These are phyloP conservation scores for Urocynchramus pylzowi DNA, from an alignment of 2,113 vertebrate species.

Conservation along the genomic window DNA sequence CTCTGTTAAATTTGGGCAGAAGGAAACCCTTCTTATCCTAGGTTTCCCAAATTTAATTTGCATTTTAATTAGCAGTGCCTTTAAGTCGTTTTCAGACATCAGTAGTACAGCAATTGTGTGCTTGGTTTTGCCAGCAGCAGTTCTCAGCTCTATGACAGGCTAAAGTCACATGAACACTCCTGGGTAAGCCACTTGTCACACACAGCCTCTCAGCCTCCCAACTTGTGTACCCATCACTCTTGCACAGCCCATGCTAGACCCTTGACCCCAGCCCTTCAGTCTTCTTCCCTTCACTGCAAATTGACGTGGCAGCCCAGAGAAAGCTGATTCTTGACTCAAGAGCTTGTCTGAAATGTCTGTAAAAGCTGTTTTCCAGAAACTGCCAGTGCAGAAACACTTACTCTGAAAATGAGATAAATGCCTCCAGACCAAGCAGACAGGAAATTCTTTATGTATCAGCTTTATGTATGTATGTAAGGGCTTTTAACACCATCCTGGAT, in stretches of 20 bases:
- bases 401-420: background rate
- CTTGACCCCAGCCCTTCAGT: background rate
- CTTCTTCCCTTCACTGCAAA: background rate
- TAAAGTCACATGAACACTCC: background rate
- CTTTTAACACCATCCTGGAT: background rate
- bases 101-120: background rate
- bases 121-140: background rate
- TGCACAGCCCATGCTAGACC: background rate
- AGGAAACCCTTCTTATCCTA: background rate
- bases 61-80: background rate
- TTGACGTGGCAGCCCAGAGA: background rate
- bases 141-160: background rate
- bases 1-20: background rate
- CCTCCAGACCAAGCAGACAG: background rate
- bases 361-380: background rate
- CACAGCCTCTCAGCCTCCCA: background rate
- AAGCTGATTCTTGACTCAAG: background rate
- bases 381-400: background rate
- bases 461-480: background rate
- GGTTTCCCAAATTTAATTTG: background rate
- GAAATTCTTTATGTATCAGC: background rate
- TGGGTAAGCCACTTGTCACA: background rate
- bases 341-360: background rate
- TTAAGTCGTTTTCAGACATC: background rate
- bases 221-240: background rate